Conservation (phyloP, 1,140 invertebrate genomes). For the Telenomus remus region DNA sequence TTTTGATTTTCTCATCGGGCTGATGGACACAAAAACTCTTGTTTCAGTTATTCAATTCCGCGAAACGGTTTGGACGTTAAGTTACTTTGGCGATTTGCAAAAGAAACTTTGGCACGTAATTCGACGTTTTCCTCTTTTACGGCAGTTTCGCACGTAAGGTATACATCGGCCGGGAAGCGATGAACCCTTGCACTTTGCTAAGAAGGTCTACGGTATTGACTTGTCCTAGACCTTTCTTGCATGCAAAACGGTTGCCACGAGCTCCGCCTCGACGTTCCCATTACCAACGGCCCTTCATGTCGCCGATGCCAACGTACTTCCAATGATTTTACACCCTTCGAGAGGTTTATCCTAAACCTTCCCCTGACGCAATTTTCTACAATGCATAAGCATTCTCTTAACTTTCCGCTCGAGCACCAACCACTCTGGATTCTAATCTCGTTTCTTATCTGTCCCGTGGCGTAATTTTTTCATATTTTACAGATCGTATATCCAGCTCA, state of each 20-base stretch:
- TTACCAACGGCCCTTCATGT: slow-evolving; percentile 47
- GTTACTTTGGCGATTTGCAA: slow-evolving; percentile 3
- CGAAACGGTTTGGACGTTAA: slow-evolving; percentile 18
- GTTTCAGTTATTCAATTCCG: slow-evolving; percentile 22
- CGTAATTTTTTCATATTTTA: slow-evolving; percentile 14
- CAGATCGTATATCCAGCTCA: slow-evolving; percentile 15
- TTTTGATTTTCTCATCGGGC: slow-evolving; percentile 8
- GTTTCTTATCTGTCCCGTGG: slow-evolving; percentile 11
- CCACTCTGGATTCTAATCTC: slow-evolving; percentile 36
- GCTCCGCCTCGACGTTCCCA: slow-evolving; percentile 36
- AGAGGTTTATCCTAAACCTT: slow-evolving; percentile 20
- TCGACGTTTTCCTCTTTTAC: slow-evolving; percentile 38
- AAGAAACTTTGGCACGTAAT: slow-evolving; percentile 20
- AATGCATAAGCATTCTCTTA: slow-evolving; percentile 39
- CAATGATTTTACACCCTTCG: slow-evolving; percentile 40
- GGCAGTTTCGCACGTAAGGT: slow-evolving; percentile 43
- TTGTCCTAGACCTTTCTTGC: slow-evolving; percentile 59
- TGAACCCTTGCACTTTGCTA: slow-evolving; percentile 51
- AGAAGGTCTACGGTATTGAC: slow-evolving; percentile 53
- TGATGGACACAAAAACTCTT: slow-evolving; percentile 1
- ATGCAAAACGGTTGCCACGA: slow-evolving; percentile 47
- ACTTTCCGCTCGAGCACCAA: slow-evolving; percentile 19
- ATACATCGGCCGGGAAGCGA: slow-evolving; percentile 29
- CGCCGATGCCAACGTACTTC: slow-evolving; percentile 34
- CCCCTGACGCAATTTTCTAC: slow-evolving; percentile 19